A percentile compares a stretch with the other conserved stretches of the same genome.
Evolutionary conservation across 2,888 invertebrate species (phyloP).

Genomic region (Xanthia togata): DNA sequence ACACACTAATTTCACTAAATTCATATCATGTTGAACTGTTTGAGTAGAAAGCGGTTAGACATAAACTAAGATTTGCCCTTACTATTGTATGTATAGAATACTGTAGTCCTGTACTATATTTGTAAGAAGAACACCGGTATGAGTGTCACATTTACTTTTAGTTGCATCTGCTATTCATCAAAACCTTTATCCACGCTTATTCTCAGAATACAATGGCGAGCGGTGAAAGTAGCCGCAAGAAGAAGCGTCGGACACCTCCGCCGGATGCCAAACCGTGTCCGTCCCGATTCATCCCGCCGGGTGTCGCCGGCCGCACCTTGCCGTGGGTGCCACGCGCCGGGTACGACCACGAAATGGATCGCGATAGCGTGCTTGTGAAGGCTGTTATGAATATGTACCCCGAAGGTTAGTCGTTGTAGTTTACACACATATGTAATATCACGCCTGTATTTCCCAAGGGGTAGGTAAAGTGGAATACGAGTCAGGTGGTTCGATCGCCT

Average conservation of each 20-base stretch:
- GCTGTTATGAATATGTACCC: conserved; percentile 84
- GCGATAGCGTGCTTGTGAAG: conserved; percentile 79
- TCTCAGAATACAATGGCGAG: conserved; percentile 73
- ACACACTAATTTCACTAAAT: background rate
- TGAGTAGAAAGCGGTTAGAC: background rate
- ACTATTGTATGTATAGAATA: background rate
- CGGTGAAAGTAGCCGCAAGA: conserved; percentile 77
- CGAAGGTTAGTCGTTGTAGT: conserved; percentile 77
- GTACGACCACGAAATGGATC: conserved; percentile 80
- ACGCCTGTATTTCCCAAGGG: background rate
- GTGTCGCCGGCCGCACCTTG: conserved; percentile 70
- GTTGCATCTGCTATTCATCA: background rate
- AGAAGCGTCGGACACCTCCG: conserved; percentile 57
- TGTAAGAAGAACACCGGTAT: background rate
- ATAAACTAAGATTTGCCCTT: background rate
- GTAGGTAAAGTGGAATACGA: background rate
- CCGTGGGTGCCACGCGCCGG: conserved; percentile 84
- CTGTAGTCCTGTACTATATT: background rate
- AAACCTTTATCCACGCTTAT: background rate
- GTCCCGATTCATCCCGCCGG: conserved; percentile 77
- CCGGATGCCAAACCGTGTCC: conserved; percentile 73
- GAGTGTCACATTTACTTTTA: background rate
- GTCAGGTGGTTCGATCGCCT: background rate
- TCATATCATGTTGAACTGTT: background rate
- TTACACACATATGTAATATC: background rate